Conservation (phyloP, 2,888 invertebrate genomes). For the Drosophila buzzatii region DNA sequence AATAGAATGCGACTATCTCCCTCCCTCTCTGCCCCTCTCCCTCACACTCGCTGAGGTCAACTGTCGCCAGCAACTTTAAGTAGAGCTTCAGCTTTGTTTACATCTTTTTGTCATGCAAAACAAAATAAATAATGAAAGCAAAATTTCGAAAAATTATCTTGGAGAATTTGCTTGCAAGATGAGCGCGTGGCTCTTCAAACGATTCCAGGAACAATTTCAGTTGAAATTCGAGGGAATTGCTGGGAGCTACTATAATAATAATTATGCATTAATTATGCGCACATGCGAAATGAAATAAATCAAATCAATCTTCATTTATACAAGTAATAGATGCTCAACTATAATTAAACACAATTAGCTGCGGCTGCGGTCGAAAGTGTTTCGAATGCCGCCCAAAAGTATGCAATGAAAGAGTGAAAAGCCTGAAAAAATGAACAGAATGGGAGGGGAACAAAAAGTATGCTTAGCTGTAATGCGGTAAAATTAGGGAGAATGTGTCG, state of each 20-base stretch:
- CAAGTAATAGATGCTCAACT: neutral
- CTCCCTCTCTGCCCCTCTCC: neutral
- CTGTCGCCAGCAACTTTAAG: neutral
- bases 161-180: neutral
- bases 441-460: constrained; percentile 17
- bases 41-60: neutral
- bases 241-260: neutral
- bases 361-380: neutral
- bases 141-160: neutral
- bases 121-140: constrained; percentile 8
- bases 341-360: constrained; percentile 24
- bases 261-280: neutral
- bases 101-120: neutral
- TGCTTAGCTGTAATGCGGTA: constrained; percentile 49
- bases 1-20: neutral
- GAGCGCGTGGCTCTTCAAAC: neutral
- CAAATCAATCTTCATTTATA: constrained; percentile 1
- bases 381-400: constrained; percentile 29
- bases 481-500: constrained; percentile 53
- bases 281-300: constrained; percentile 3
- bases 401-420: constrained; percentile 30
- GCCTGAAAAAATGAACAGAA: constrained; percentile 9
- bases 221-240: neutral
- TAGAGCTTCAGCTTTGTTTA: constrained; percentile 5
- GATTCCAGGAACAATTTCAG: neutral